phyloP scores from a whole-genome alignment of 2,113 vertebrate genomes.

The Cyprinodon tularosa region DNA sequence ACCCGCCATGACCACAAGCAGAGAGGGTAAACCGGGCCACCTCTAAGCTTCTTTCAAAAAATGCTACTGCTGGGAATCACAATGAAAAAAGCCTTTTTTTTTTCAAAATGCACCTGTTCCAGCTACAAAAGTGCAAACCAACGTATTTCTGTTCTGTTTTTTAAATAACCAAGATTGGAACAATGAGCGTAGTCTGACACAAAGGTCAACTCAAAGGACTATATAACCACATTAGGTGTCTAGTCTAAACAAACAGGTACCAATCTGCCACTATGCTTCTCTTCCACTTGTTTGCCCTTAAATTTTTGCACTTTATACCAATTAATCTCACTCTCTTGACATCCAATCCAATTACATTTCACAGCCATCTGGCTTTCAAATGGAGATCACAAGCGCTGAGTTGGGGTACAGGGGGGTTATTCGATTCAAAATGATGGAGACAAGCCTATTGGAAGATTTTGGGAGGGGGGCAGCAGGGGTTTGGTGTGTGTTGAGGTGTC shows the following conservation, averaged over 20 bases:
- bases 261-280: constrained; percentile 83
- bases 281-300: constrained; percentile 70
- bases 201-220: constrained; percentile 8
- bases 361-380: constrained; percentile 87
- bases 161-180: neutral
- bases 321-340: constrained; percentile 76
- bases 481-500: constrained; percentile 77
- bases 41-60: constrained; percentile 38
- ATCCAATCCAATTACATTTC: constrained; percentile 87
- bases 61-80: constrained; percentile 26
- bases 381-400: constrained; percentile 76
- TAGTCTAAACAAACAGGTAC: constrained; percentile 58
- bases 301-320: constrained; percentile 72
- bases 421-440: constrained; percentile 65
- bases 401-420: constrained; percentile 22
- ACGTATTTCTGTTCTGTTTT: neutral
- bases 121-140: neutral
- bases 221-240: constrained; percentile 26
- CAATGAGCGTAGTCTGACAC: neutral
- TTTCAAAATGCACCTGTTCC: neutral
- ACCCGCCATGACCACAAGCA: constrained; percentile 59
- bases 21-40: constrained; percentile 72
- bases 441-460: constrained; percentile 40
- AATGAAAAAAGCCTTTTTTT: neutral
- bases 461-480: constrained; percentile 52